A percentile compares a stretch with the other conserved stretches of the same genome.
phyloP scores from a whole-genome alignment of 2,888 invertebrate genomes.

The Gari tellinella region DNA sequence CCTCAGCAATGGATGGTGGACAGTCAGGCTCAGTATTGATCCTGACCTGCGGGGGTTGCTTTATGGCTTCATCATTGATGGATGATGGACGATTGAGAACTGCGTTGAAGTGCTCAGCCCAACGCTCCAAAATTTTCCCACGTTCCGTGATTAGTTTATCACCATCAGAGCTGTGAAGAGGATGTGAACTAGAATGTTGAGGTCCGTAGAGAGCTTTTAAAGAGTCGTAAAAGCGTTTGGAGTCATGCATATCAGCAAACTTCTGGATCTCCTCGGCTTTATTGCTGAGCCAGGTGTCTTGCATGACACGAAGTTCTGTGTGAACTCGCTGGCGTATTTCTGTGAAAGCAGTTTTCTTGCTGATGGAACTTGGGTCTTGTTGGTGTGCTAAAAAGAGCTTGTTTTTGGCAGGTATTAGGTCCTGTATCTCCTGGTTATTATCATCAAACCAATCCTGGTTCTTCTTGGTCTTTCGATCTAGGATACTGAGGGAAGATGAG shows the following conservation, averaged over 20 bases:
- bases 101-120: constrained; percentile 45
- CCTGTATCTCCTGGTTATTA: not conserved
- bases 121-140: constrained; percentile 35
- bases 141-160: not conserved
- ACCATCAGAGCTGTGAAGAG: not conserved
- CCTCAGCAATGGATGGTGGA: constrained; percentile 1
- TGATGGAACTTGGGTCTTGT: not conserved
- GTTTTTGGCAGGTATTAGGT: not conserved
- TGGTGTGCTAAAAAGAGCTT: not conserved
- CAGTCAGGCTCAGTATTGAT: not conserved
- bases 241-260: constrained; percentile 4
- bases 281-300: constrained; percentile 14
- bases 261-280: constrained; percentile 20
- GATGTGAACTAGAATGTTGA: not conserved
- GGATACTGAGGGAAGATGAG: not conserved
- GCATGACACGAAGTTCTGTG: constrained; percentile 1
- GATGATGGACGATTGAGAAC: constrained; percentile 36
- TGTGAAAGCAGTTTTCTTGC: constrained; percentile 1
- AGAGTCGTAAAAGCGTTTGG: constrained; percentile 5
- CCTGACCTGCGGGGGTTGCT: constrained; percentile 14
- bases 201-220: constrained; percentile 2
- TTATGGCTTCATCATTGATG: constrained; percentile 33
- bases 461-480: too few species aligned
- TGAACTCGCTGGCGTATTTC: not conserved
- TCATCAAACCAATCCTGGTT: constrained; percentile 1